These are phyloP conservation scores for Coelopa pilipes DNA, from an alignment of 2,888 invertebrate genomes.

Conservation along the genomic window DNA sequence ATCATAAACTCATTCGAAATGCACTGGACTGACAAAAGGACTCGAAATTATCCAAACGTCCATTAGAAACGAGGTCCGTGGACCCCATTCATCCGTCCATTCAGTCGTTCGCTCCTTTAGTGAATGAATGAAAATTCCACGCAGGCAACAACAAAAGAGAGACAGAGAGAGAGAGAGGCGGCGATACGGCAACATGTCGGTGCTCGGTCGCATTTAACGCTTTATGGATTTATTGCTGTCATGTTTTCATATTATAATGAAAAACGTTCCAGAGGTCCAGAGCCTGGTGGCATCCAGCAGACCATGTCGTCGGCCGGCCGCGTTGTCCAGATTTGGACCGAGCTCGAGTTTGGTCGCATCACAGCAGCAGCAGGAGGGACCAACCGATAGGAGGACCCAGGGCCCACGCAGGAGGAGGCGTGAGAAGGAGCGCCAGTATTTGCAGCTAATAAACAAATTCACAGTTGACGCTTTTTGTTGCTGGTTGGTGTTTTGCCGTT, in stretches of 20 bases:
- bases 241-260: conserved; percentile 20
- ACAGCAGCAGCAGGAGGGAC: no score
- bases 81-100: conserved; percentile 10
- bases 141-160: background rate
- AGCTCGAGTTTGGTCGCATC: no score
- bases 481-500: background rate
- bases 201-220: conserved; percentile 19
- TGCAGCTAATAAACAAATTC: background rate
- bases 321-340: background rate
- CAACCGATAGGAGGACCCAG: no score
- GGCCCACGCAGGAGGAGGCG: no score
- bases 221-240: conserved; percentile 35
- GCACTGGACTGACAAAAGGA: background rate
- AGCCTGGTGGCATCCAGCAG: background rate
- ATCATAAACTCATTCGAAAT: conserved; percentile 23
- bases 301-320: background rate
- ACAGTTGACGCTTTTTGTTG: background rate
- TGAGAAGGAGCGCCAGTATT: background rate
- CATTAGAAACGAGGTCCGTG: conserved; percentile 16
- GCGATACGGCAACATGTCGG: background rate
- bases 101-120: background rate
- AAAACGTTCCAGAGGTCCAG: background rate
- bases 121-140: background rate
- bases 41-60: conserved; percentile 10
- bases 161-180: background rate